phyloP scores from a whole-genome alignment of 2,113 vertebrate genomes.

The Nothobranchius kuhntae region DNA sequence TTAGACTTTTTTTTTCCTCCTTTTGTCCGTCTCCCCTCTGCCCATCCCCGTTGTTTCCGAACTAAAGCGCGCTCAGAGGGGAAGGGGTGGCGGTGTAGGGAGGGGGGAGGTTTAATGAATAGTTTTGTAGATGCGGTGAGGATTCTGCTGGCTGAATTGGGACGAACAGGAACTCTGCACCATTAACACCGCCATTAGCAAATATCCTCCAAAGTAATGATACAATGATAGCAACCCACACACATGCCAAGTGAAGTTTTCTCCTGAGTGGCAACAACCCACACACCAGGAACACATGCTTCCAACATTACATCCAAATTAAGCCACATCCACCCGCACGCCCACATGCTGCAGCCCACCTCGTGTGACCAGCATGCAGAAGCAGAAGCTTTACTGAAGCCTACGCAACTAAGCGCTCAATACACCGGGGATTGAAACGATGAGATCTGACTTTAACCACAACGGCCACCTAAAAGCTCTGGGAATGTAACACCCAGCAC shows the following conservation, averaged over 20 bases:
- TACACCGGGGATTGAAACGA: slow-evolving; percentile 52
- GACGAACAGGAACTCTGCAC: slow-evolving; percentile 24
- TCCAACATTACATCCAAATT: slow-evolving; percentile 46
- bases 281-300: slow-evolving; percentile 37
- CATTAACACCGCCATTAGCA: slow-evolving; percentile 19
- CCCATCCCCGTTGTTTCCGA: slow-evolving; percentile 59
- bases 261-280: slow-evolving; percentile 49
- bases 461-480: slow-evolving; percentile 47
- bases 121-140: slow-evolving; percentile 54
- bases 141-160: slow-evolving; percentile 46
- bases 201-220: slow-evolving; percentile 48
- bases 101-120: slow-evolving; percentile 61
- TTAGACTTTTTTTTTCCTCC: slow-evolving; percentile 48
- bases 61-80: slow-evolving; percentile 49
- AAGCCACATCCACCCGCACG: slow-evolving; percentile 60
- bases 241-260: slow-evolving; percentile 24
- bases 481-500: slow-evolving; percentile 61
- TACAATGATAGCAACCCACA: slow-evolving; percentile 55
- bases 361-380: slow-evolving; percentile 52
- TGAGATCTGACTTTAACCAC: slow-evolving; percentile 48
- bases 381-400: slow-evolving; percentile 51
- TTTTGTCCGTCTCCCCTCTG: slow-evolving; percentile 56
- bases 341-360: slow-evolving; percentile 51
- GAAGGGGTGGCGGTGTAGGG: slow-evolving; percentile 26
- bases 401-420: slow-evolving; percentile 54